Evolutionary conservation across 2,797 vertebrate species (phyloP), one percentile per base, ranked within the genome.

Genomic region (Manis crassicaudata): DNA sequence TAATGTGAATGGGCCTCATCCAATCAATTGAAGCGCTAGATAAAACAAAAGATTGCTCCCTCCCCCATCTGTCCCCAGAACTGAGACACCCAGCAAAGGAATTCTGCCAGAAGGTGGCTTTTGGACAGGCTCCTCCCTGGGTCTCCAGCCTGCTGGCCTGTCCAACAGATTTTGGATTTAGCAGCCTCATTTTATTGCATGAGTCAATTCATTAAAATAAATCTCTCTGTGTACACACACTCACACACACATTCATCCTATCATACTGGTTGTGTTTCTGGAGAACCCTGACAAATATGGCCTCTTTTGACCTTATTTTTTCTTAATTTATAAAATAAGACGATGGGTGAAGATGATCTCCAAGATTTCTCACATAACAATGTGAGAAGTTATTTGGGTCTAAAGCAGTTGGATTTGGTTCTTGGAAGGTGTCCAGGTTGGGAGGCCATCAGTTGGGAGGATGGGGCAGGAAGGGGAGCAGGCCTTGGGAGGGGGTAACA

Each of bases 241-340:
- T 27, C 1, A 20, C 17, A 16, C 7, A 20, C 18, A 20, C 16
- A 37, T 4, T 35, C 1, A 20, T 1, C 32, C 32, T 20, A 29
- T 20, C 21, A 11, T 70, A 1, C 17, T 89, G 56, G 18, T 54
- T 92, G 18, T 87, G 18, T 80, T 52, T 94, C 52, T 90, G 29
- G 63, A 37, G 60, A 72, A 63, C 25, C 16, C 67, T 91, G 67
- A 72, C 17, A 18, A 75, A 63, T 50, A 20, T 1, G 12, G 56
- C n/a, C 5, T 73, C 23, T 27, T 5, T 84, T 35, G 43, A 87
- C 21, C 23, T 92, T 18, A 54, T 67, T 85, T 77, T 75, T 96
- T 90, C 76, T 87, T 73, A 18, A 79, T 92, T 95, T 92, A 21
- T 46, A 62, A 37, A 35, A 23, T 72, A 60, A 88, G 37, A 72